Evolutionary conservation across 2,113 vertebrate genomes (phyloP), one percentile per base, ranked within the genome.

Genomic region (Genyomyrus donnyi): DNA sequence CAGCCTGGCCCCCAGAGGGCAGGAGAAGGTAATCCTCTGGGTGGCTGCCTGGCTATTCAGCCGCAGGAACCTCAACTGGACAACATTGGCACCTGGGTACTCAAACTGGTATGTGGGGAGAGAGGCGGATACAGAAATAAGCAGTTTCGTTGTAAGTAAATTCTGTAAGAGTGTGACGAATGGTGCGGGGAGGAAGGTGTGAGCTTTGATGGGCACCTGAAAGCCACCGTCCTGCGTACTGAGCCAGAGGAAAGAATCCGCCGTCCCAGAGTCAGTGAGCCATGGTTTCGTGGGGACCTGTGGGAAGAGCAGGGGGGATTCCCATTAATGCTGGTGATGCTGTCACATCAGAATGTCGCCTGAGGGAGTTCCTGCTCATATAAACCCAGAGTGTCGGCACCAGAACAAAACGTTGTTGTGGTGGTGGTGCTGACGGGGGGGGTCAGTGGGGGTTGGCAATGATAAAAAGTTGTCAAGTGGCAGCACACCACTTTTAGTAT

Each of bases 21-120:
- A 98, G 46, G 96, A 95, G 94, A 96, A 97, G 0, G 96, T 97
- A 89, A 98, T 56, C 74, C 93, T 95, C 94, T 98, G 97, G 0
- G 93, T 19, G 2, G 95, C 97, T 0, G 90, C 90, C 74, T 0
- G 90, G 91, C 97, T 98, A 91, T 97, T 97, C 89, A 98, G 94
- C 91, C 95, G 95, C 87, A 98, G 94, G 89, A 98, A 98, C 15
- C 97, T 96, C 46, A 97, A 94, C 96, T 98, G 97, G 84, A 98
- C 97, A 5, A 96, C 89, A 48, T 92, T 95, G 89, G 95, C 94
- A 5, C 95, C 97, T 3, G 90, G 92, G 74, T 97, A 98, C 42
- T 96, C 91, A 92, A 98, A 96, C 97, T 98, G 93, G 21, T 58
- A 77, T 2, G 1, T 66, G 62, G 27, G 7, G 45, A 10, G 10